These are phyloP conservation scores for Phalacrocorax aristotelis DNA, from an alignment of 2,113 vertebrate genomes.

Conservation along the genomic window DNA sequence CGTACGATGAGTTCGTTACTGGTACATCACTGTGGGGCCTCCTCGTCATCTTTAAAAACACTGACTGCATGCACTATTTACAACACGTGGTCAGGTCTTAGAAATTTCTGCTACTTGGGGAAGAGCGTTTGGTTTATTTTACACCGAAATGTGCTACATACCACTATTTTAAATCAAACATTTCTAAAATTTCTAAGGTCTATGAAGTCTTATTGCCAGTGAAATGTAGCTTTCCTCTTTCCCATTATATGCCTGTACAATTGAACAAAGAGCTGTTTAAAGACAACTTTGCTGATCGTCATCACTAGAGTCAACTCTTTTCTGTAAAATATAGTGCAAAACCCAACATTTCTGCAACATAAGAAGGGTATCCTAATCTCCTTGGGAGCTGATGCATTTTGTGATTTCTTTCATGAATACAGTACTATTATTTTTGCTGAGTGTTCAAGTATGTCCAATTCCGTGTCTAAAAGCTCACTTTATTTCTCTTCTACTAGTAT, in stretches of 20 bases:
- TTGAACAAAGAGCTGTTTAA: not conserved
- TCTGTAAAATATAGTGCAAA: conserved; percentile 27
- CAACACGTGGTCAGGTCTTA: not conserved
- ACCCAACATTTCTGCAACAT: not conserved
- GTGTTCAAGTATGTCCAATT: not conserved
- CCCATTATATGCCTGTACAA: not conserved
- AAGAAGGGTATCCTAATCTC: not conserved
- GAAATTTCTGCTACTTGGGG: not conserved
- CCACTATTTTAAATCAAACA: not conserved
- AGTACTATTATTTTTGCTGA: not conserved
- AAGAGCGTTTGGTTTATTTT: not conserved
- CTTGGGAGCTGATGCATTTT: not conserved
- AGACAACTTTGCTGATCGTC: not conserved
- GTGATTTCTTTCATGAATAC: not conserved
- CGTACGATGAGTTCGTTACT: rapidly evolving
- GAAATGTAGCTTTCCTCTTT: conserved; percentile 16
- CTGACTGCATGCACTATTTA: not conserved
- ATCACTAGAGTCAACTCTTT: not conserved
- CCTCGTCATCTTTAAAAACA: not conserved
- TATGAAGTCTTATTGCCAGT: not conserved
- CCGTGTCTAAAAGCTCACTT: not conserved
- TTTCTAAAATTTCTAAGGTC: not conserved
- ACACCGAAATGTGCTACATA: not conserved
- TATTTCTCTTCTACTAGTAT: not conserved
- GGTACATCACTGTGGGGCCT: not conserved